A percentile compares a stretch with the other conserved stretches of the same genome.
Evolutionary conservation across 2,797 vertebrate genomes (phyloP).

Genomic region (Botia kubotai): DNA sequence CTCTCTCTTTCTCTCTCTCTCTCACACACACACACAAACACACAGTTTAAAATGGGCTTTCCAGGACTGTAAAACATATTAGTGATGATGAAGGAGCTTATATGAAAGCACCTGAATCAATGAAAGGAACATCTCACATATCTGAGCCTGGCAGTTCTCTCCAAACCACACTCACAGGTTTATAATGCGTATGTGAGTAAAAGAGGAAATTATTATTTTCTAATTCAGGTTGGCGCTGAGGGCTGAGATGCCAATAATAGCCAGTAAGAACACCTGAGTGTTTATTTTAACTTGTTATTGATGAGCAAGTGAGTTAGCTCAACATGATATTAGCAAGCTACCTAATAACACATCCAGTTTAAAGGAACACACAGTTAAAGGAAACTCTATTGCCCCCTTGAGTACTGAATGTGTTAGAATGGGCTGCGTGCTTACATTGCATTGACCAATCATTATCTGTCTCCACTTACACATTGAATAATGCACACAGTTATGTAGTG

Average conservation of each 20-base stretch:
- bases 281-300: too few relatives aligned
- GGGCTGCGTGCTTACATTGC: neutral
- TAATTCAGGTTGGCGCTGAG: too few relatives aligned
- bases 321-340: neutral
- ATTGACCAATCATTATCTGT: neutral
- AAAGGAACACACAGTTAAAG: neutral
- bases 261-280: too few relatives aligned
- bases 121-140: neutral
- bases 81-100: neutral
- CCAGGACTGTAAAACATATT: neutral
- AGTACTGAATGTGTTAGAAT: neutral
- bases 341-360: too few relatives aligned
- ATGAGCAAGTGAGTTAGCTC: too few relatives aligned
- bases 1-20: neutral
- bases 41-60: conserved; percentile 5
- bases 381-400: neutral
- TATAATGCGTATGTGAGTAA: neutral
- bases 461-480: neutral
- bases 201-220: too few relatives aligned
- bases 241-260: too few relatives aligned
- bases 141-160: neutral
- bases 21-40: neutral
- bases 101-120: neutral
- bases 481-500: neutral
- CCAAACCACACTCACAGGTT: neutral